These are phyloP conservation scores for Benthosema pterotum DNA, from an alignment of 2,797 vertebrate species.

Conservation along the genomic window DNA sequence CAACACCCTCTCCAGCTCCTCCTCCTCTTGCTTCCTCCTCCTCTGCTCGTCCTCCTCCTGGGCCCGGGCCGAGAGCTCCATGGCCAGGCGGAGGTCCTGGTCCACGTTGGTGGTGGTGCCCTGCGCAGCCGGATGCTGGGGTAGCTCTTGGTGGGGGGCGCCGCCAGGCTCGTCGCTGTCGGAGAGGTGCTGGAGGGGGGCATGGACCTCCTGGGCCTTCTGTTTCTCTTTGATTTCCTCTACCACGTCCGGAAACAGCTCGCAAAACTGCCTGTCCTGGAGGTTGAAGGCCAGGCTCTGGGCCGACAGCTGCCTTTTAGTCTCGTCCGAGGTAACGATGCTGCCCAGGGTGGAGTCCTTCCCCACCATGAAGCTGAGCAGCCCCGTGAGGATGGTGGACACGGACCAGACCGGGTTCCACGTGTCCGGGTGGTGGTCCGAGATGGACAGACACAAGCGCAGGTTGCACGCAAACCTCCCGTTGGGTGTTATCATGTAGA, in stretches of 20 bases:
- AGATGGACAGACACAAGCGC: constrained; percentile 98
- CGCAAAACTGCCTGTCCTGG: constrained; percentile 97
- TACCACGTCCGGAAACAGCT: constrained; percentile 95
- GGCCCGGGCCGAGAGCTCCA: too few relatives aligned
- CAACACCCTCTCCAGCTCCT: too few relatives aligned
- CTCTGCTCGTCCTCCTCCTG: too few relatives aligned
- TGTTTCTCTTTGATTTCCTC: constrained; percentile 96
- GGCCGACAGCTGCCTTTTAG: constrained; percentile 95
- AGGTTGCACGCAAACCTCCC: constrained; percentile 99
- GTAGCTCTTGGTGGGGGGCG: constrained; percentile 83
- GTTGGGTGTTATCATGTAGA: constrained; percentile 99
- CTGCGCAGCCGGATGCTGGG: too few relatives aligned
- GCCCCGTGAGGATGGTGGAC: constrained; percentile 95
- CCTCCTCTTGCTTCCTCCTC: too few relatives aligned
- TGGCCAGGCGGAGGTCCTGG: too few relatives aligned
- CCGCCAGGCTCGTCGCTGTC: constrained; percentile 90
- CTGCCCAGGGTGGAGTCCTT: constrained; percentile 97
- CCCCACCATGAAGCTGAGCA: constrained; percentile 99
- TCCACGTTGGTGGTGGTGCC: constrained; percentile 86
- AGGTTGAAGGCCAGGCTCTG: constrained; percentile 96
- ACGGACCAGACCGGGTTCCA: constrained; percentile 99
- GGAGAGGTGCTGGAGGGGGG: constrained; percentile 87
- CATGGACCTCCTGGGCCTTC: constrained; percentile 89
- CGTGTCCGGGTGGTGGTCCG: constrained; percentile 97
- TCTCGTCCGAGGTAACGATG: constrained; percentile 96